Evolutionary conservation across 2,113 vertebrate species (phyloP), one percentile per base, ranked within the genome.

Genomic region (Psittacula cyanocephala): DNA sequence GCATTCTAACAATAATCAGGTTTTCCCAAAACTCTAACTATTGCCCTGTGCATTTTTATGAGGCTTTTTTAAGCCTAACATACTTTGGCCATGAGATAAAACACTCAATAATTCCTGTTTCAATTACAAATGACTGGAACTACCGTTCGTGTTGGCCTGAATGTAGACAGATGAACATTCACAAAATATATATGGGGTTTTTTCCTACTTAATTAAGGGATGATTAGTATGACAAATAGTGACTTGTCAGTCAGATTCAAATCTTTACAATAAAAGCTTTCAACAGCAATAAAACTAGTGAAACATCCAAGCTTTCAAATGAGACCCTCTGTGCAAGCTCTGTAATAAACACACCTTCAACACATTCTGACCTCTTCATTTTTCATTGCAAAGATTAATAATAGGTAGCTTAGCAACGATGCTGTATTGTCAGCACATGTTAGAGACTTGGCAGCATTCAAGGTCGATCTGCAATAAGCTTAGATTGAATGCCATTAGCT

Each of bases 371-470:
- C 96, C 95, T 97, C 87, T 96, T 67, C 94, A 85, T 96, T 97
- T 97, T 97, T 97, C 96, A 93, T 80, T 95, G 92, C 87, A 93
- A 97, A 97, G 86, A 97, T 96, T 96, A 97, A 97, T 97, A 97
- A 95, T 57, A 82, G 87, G 96, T 97, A 97, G 91, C 98, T 97
- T 98, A 98, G 98, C 97, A 98, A 98, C 96, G 44, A 95, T 81
- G 97, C 94, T 97, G 96, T 89, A 95, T 89, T 91, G 81, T 95
- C 86, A 83, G 88, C 47, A 94, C 93, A 89, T 89, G 95, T 79
- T 95, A 95, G 74, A 95, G 62, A 88, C 95, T 97, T 98, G 90
- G 96, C 97, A 97, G 93, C 67, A 82, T 94, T 95, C 97, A 97
- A 97, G 96, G 97, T 97, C 94, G 89, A 96, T 96, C 89, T 88